A percentile compares a stretch with the other conserved stretches of the same genome.
Evolutionary conservation across 2,888 invertebrate genomes (phyloP).

Genomic region (Antheraea assamensis): DNA sequence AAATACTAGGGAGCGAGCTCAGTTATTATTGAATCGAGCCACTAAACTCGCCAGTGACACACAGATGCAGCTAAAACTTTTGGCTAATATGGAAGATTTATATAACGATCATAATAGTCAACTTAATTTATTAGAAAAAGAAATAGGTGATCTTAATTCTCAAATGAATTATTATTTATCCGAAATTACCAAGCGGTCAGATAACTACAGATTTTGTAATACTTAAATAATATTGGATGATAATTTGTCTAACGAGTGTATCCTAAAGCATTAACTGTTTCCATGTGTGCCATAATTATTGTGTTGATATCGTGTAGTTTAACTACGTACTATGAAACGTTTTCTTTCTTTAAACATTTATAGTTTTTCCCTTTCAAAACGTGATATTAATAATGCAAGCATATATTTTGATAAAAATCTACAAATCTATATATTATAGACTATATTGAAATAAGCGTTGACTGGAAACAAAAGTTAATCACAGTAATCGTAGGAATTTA

Average conservation of each 20-base stretch:
- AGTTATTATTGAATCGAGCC: slow-evolving; percentile 89
- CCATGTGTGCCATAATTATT: slow-evolving; percentile 58
- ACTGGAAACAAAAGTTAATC: not conserved
- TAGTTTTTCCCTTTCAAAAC: not conserved
- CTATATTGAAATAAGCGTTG: slow-evolving; percentile 1
- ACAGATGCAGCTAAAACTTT: slow-evolving; percentile 86
- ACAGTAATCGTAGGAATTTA: not conserved
- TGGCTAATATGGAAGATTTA: slow-evolving; percentile 86
- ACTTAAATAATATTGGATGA: slow-evolving; percentile 47
- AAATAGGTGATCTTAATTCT: slow-evolving; percentile 83
- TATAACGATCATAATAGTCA: slow-evolving; percentile 85
- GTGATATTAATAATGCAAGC: not conserved
- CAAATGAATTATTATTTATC: slow-evolving; percentile 85
- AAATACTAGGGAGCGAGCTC: slow-evolving; percentile 89
- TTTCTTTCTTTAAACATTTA: not conserved
- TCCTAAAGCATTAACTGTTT: slow-evolving; percentile 32
- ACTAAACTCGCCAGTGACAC: slow-evolving; percentile 91
- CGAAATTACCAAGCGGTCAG: slow-evolving; percentile 83
- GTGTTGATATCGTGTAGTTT: slow-evolving; percentile 22
- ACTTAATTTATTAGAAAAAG: slow-evolving; percentile 81
- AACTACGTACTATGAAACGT: not conserved
- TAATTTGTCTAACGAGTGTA: slow-evolving; percentile 3
- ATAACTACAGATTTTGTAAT: slow-evolving; percentile 83
- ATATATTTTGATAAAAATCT: not conserved
- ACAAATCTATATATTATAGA: too few species aligned